phyloP scores from a whole-genome alignment of 2,888 invertebrate species.

The Eumacrocentrus americanus region DNA sequence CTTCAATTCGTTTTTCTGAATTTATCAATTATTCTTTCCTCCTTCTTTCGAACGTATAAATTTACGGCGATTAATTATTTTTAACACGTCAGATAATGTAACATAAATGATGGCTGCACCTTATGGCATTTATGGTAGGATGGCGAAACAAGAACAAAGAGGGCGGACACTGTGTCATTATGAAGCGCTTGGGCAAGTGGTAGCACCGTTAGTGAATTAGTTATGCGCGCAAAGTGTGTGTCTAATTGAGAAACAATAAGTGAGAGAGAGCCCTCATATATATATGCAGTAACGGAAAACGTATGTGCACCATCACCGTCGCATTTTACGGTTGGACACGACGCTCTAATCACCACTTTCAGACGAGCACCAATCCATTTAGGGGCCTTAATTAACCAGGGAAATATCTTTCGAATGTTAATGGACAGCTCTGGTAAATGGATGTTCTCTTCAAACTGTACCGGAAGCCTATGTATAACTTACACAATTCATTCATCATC shows the following conservation, averaged over 20 bases:
- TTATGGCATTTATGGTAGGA: too few species aligned
- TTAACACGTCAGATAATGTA: background rate
- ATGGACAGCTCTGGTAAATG: slow-evolving; percentile 1
- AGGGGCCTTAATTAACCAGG: slow-evolving; percentile 4
- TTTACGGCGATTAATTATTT: background rate
- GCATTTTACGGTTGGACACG: background rate
- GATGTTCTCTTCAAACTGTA: background rate
- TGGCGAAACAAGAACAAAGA: too few species aligned
- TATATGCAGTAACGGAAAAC: slow-evolving; percentile 2
- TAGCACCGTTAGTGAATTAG: slow-evolving; percentile 14
- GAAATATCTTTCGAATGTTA: slow-evolving; percentile 13
- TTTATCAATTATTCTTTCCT: background rate
- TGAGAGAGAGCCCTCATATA: slow-evolving; percentile 22
- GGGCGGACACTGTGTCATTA: background rate
- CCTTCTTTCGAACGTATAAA: background rate
- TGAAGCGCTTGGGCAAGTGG: background rate
- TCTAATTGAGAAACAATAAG: slow-evolving; percentile 51
- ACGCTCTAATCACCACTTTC: slow-evolving; percentile 1
- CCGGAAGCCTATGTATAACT: background rate
- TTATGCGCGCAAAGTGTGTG: slow-evolving; percentile 37
- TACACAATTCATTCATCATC: too few species aligned
- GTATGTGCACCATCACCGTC: background rate
- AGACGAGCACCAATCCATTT: slow-evolving; percentile 8
- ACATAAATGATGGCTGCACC: background rate
- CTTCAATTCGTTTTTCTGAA: background rate